phyloP scores from a whole-genome alignment of 2,113 vertebrate genomes.

The Aptenodytes patagonicus region DNA sequence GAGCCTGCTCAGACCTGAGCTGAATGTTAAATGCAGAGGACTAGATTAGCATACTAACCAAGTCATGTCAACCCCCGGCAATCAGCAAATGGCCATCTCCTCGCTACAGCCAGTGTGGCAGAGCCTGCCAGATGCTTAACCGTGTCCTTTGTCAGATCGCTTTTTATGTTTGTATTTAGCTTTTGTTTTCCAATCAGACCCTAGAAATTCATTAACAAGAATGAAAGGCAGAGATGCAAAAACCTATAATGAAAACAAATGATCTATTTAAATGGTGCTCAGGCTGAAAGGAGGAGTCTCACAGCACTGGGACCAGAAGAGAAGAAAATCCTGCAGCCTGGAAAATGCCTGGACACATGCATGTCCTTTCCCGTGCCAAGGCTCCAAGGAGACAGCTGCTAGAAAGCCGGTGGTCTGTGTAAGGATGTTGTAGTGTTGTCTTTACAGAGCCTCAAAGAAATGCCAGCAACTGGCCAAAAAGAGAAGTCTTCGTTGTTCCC shows the following conservation, averaged over 20 bases:
- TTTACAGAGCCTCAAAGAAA: neutral
- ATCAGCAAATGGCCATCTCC: conserved; percentile 65
- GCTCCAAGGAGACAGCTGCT: conserved; percentile 13
- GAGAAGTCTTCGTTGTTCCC: conserved; percentile 40
- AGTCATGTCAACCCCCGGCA: conserved; percentile 60
- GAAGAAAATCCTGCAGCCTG: conserved; percentile 67
- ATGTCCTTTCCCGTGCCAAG: neutral
- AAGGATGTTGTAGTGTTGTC: conserved; percentile 10
- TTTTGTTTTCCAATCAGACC: conserved; percentile 73
- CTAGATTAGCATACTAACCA: conserved; percentile 76
- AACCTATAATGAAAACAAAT: conserved; percentile 72
- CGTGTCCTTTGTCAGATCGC: conserved; percentile 59
- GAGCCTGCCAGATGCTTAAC: conserved; percentile 40
- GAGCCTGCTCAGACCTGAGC: conserved; percentile 68
- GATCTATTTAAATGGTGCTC: conserved; percentile 58
- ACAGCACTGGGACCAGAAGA: conserved; percentile 16
- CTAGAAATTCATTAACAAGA: conserved; percentile 74
- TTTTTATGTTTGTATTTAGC: conserved; percentile 28
- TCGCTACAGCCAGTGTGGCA: conserved; percentile 7
- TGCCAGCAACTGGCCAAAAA: neutral
- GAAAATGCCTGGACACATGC: conserved; percentile 52
- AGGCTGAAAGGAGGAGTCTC: conserved; percentile 45
- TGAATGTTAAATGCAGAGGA: conserved; percentile 60
- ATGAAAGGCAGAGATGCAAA: conserved; percentile 70
- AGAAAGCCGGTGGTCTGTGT: neutral